Evolutionary conservation across 2,113 vertebrate genomes (phyloP), one percentile per base, ranked within the genome.

Genomic region (Sturnira hondurensis): DNA sequence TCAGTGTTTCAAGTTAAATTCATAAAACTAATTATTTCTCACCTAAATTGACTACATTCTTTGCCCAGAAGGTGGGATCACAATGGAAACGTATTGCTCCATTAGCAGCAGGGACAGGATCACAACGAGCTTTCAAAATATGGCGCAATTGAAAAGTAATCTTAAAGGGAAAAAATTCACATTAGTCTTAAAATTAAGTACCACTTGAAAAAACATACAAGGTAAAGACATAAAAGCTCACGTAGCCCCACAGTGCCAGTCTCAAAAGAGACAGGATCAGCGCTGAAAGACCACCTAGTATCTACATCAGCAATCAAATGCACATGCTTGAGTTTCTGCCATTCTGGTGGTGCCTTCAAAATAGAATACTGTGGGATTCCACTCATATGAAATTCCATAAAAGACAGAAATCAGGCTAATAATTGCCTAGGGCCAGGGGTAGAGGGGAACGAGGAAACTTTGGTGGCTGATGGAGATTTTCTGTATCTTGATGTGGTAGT

Each of bases 41-140:
- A 99, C 99, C 99, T 97, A 99, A 98, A 97, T 99, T 99, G 68
- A 99, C 99, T 38, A 99, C 99, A 5, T 99, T 99, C 98, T 99
- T 99, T 95, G 99, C 99, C 99, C 99, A 99, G 98, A 99, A 99
- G 0, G 99, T 99, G 43, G 99, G 99, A 96, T 99, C 99, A 95
- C 99, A 99, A 95, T 99, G 99, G 98, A 99, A 99, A 86, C 99
- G 99, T 47, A 99, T 99, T 1, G 99, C 99, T 94, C 99, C 99
- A 43, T 99, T 99, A 96, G 99, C 99, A 97, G 99, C 99, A 5
- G 99, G 99, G 7, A 99, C 99, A 3, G 99, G 99, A 85, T 99
- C 99, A 86, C 99, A 99, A 0, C 99, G 98, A 0, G 99, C 99
- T 98, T 99, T 99, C 95, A 99, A 98, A 90, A 99, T 99, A 97